Conservation (phyloP, 2,797 vertebrate genomes). For the Cuniculus paca region DNA sequence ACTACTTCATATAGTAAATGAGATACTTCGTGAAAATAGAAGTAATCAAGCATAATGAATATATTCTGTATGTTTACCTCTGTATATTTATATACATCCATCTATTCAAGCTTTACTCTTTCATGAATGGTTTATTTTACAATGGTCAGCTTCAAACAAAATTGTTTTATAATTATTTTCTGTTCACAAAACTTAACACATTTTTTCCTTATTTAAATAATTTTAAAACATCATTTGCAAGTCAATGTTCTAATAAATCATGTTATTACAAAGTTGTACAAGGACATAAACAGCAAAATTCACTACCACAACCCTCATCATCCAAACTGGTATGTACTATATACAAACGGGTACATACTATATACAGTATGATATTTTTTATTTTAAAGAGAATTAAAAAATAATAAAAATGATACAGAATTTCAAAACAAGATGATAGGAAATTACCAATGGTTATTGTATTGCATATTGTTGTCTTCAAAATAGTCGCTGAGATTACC, state of each 20-base stretch:
- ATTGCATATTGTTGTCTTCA: no score
- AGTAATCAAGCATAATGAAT: not conserved
- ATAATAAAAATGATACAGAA: no score
- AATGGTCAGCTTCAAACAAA: not conserved
- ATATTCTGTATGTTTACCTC: not conserved
- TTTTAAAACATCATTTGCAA: conserved; percentile 23
- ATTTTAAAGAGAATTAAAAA: not conserved
- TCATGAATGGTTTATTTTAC: not conserved
- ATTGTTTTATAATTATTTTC: not conserved
- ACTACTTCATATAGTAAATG: not conserved
- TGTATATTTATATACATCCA: not conserved
- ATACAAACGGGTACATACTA: not conserved
- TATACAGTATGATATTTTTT: not conserved
- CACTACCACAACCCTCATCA: not conserved
- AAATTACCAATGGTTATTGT: no score
- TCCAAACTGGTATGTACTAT: not conserved
- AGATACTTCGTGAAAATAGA: not conserved
- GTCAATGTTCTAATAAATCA: not conserved
- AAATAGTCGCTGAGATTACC: no score
- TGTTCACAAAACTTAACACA: not conserved
- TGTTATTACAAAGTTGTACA: not conserved
- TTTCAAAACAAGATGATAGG: no score
- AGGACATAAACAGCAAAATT: not conserved
- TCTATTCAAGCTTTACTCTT: not conserved
- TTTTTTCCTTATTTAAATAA: not conserved